Percentiles rank a stretch among this genome's conserved stretches.
Evolutionary conservation across 2,888 invertebrate genomes (phyloP).

Genomic region (Rhingia rostrata): DNA sequence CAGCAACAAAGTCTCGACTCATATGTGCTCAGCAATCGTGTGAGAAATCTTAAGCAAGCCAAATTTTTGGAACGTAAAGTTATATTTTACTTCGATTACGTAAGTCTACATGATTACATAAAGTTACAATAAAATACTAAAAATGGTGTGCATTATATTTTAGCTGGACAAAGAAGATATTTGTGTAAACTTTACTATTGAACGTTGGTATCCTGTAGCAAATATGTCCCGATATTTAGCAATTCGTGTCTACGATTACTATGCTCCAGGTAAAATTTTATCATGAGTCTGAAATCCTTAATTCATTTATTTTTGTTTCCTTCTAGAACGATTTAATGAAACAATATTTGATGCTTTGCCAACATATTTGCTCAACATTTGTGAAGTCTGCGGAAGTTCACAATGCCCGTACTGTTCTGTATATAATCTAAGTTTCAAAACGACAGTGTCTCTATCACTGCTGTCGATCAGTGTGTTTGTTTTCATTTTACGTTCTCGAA

Average conservation of each 20-base stretch:
- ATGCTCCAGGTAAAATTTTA: constrained; percentile 91
- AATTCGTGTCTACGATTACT: constrained; percentile 96
- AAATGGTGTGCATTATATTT: constrained; percentile 75
- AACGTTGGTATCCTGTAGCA: constrained; percentile 97
- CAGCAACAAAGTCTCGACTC: constrained; percentile 94
- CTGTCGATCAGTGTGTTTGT: constrained; percentile 80
- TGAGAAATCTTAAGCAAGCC: constrained; percentile 92
- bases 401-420: constrained; percentile 96
- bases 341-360: constrained; percentile 94
- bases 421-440: constrained; percentile 86
- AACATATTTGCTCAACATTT: constrained; percentile 93
- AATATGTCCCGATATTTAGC: constrained; percentile 97
- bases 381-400: constrained; percentile 96
- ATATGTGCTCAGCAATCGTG: constrained; percentile 91
- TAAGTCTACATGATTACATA: constrained; percentile 84
- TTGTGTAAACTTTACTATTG: constrained; percentile 95
- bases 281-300: neutral
- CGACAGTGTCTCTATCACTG: constrained; percentile 79
- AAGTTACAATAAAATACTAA: neutral
- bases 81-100: constrained; percentile 96
- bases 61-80: constrained; percentile 92
- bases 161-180: constrained; percentile 92
- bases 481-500: constrained; percentile 60
- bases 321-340: constrained; percentile 94
- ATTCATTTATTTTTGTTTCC: constrained; percentile 6